Percentiles rank a stretch among this genome's conserved stretches.
These are phyloP conservation scores for Artemia franciscana DNA, from an alignment of 1,140 invertebrate species.

Conservation along the genomic window DNA sequence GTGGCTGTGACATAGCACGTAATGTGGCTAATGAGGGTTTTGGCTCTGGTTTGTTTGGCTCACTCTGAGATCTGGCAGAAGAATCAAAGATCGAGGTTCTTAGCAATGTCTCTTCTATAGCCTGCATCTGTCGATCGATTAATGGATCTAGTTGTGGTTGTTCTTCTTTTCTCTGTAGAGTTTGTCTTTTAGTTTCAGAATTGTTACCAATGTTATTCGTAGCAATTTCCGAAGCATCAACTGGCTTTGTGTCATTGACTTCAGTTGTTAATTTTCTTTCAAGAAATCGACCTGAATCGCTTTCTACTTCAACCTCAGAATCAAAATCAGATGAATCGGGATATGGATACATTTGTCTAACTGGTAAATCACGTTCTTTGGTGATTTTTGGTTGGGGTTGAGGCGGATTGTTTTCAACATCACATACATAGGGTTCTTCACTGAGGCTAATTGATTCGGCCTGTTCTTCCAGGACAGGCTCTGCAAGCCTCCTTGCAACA, in stretches of 20 bases:
- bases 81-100: background rate
- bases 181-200: background rate
- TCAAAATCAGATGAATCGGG: background rate
- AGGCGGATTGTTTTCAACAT: background rate
- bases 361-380: background rate
- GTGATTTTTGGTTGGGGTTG: background rate
- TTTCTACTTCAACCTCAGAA: background rate
- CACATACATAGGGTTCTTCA: background rate
- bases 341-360: background rate
- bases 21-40: background rate
- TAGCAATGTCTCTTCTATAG: background rate
- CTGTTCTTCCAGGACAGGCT: background rate
- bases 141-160: background rate
- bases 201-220: background rate
- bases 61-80: background rate
- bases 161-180: no score
- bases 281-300: background rate
- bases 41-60: background rate
- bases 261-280: background rate
- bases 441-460: background rate
- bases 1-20: background rate
- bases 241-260: background rate
- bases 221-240: background rate
- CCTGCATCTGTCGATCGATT: background rate
- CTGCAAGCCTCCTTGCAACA: constrained; percentile 1